A percentile compares a stretch with the other conserved stretches of the same genome.
These are phyloP conservation scores for Pristionchus arcanus DNA, from an alignment of 2,888 invertebrate genomes.

Conservation along the genomic window DNA sequence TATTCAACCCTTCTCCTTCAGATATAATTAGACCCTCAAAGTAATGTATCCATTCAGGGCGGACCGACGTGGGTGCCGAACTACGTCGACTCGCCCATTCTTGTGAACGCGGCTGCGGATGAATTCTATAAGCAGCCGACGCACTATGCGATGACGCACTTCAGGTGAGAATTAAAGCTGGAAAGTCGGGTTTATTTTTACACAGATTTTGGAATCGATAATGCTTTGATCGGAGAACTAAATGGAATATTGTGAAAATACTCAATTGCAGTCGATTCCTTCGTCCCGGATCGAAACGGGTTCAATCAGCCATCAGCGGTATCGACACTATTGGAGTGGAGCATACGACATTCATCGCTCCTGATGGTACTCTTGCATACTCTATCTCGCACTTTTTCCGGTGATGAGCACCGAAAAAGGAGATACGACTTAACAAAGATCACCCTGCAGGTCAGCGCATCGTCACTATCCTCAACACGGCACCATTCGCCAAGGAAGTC, in stretches of 20 bases:
- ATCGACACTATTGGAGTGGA: too few relatives aligned
- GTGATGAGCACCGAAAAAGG: background rate
- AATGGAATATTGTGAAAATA: too few relatives aligned
- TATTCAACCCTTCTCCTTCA: too few relatives aligned
- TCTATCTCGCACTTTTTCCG: background rate
- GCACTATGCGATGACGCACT: conserved; percentile 50
- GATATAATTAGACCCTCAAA: too few relatives aligned
- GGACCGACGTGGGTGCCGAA: conserved; percentile 44
- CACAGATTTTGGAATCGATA: too few relatives aligned
- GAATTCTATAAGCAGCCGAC: conserved; percentile 54
- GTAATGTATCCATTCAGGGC: background rate
- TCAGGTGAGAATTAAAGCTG: conserved; percentile 6
- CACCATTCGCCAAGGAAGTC: background rate
- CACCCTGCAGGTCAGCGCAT: background rate
- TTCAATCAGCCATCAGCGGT: background rate
- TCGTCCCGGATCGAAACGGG: background rate
- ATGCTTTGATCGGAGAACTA: too few relatives aligned
- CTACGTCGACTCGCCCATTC: conserved; percentile 46
- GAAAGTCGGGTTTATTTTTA: too few relatives aligned
- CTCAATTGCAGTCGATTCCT: conserved; percentile 53
- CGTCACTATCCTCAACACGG: background rate
- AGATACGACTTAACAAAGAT: background rate
- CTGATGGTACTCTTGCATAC: background rate
- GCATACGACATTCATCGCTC: background rate
- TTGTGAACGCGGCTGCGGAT: conserved; percentile 7